These are phyloP conservation scores for Butastur rufipennis DNA, from an alignment of 2,113 vertebrate genomes.

Conservation along the genomic window DNA sequence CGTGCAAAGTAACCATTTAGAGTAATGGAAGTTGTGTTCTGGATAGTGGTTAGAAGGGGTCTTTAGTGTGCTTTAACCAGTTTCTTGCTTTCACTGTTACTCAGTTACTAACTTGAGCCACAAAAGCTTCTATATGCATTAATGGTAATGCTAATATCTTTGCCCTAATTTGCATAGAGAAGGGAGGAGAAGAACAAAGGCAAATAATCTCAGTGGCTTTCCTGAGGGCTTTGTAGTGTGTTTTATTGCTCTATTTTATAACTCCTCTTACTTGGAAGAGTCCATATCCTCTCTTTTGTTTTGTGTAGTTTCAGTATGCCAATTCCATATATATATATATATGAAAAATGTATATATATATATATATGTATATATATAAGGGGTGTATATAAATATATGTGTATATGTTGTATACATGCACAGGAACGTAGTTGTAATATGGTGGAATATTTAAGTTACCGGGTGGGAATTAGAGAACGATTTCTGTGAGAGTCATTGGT, in stretches of 20 bases:
- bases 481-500: constrained; percentile 48
- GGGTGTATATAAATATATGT: background rate
- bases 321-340: background rate
- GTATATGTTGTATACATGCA: background rate
- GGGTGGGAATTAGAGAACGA: background rate
- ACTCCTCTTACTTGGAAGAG: background rate
- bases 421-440: background rate
- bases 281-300: background rate
- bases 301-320: background rate
- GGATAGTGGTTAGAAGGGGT: background rate
- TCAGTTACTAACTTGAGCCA: background rate
- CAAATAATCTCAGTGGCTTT: background rate
- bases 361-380: too few species aligned
- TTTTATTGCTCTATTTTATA: background rate
- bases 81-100: background rate
- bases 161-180: background rate
- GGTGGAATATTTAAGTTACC: constrained; percentile 23
- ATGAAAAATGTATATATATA: background rate
- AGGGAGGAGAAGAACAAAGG: background rate
- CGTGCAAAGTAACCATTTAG: background rate
- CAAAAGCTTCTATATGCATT: background rate
- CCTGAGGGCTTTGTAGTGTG: background rate
- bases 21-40: background rate
- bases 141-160: background rate
- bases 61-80: background rate